These are phyloP conservation scores for Halesus radiatus DNA, from an alignment of 1,140 invertebrate genomes.

Conservation along the genomic window DNA sequence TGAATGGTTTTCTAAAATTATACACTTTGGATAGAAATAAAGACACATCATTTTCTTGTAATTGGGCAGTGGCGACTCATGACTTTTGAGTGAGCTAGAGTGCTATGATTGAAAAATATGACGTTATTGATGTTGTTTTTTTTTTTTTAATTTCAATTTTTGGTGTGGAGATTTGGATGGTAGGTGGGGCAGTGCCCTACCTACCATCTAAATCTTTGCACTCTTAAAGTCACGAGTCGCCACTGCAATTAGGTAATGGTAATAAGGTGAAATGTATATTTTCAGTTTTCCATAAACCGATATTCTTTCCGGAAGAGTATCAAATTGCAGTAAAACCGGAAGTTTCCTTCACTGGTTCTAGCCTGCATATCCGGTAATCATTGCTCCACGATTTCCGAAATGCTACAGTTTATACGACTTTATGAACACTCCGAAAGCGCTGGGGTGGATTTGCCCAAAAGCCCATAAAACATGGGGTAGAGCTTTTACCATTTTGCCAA, in stretches of 20 bases:
- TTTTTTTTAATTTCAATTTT: too few species aligned
- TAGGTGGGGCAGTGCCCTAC: too few species aligned
- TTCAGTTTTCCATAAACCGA: slow-evolving; percentile 16
- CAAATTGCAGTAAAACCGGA: slow-evolving; percentile 50
- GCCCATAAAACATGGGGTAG: not conserved
- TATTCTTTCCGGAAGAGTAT: slow-evolving; percentile 28
- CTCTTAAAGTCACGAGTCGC: too few species aligned
- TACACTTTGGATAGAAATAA: too few species aligned
- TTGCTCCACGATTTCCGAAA: slow-evolving; percentile 39
- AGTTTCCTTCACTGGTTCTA: slow-evolving; percentile 13
- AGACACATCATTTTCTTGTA: too few species aligned
- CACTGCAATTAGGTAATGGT: not conserved
- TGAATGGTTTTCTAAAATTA: too few species aligned
- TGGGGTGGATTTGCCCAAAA: slow-evolving; percentile 1
- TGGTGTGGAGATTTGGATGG: too few species aligned
- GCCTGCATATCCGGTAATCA: slow-evolving; percentile 39
- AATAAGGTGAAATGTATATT: not conserved
- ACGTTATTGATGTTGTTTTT: too few species aligned
- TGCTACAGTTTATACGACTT: slow-evolving; percentile 52
- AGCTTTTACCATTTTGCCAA: not conserved
- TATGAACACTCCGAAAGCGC: slow-evolving; percentile 31
- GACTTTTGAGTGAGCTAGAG: too few species aligned
- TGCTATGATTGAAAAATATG: too few species aligned
- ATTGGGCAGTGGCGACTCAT: too few species aligned
- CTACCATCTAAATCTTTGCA: too few species aligned